These are phyloP conservation scores for Lochmaea capreae DNA, from an alignment of 2,888 invertebrate genomes.

Conservation along the genomic window DNA sequence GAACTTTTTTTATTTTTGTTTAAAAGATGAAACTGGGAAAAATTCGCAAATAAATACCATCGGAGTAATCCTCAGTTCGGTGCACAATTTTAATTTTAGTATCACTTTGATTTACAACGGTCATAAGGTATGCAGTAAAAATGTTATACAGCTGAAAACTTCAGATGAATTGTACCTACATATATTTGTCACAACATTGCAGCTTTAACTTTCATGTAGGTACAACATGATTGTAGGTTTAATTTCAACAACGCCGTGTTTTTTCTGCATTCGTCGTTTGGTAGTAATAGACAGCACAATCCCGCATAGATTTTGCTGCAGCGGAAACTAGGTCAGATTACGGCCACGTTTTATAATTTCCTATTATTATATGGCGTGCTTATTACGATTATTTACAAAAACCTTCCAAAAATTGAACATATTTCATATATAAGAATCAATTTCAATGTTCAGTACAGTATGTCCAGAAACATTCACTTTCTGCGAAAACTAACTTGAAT, in stretches of 20 bases:
- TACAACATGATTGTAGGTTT: constrained; percentile 13
- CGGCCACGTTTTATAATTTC: neutral
- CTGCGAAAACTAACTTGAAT: no score
- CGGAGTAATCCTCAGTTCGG: constrained; percentile 25
- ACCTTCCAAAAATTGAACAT: no score
- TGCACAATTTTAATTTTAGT: constrained; percentile 42
- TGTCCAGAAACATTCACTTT: no score
- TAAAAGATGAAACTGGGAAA: constrained; percentile 22
- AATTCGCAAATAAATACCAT: constrained; percentile 35
- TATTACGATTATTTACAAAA: neutral
- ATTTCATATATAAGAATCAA: no score
- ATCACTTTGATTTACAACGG: constrained; percentile 39
- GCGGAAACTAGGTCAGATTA: constrained; percentile 6
- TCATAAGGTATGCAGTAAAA: constrained; percentile 37
- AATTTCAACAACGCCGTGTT: constrained; percentile 4
- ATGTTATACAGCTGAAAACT: constrained; percentile 34
- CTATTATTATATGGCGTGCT: neutral
- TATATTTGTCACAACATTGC: constrained; percentile 20
- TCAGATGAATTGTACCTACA: constrained; percentile 27
- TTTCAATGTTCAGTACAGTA: no score
- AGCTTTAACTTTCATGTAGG: constrained; percentile 10
- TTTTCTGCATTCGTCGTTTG: neutral
- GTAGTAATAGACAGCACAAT: constrained; percentile 7
- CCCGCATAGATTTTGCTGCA: constrained; percentile 10
- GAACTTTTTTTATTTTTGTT: constrained; percentile 17